Base-by-base conservation (phyloP, 2,888 invertebrate genomes). In the Microctonus hyperodae region DNA sequence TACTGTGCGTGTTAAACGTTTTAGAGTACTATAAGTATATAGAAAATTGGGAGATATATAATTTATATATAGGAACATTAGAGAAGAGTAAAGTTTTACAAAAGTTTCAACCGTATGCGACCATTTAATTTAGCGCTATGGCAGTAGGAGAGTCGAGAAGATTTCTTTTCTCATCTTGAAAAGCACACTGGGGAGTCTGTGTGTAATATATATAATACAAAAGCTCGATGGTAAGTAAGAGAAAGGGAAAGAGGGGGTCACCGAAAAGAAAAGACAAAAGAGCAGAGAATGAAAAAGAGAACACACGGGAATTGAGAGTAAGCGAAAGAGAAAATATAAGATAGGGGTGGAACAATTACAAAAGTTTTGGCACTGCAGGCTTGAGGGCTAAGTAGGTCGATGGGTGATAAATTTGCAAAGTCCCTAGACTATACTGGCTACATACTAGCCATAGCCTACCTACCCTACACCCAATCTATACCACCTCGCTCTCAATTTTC, bases 331-430 rank as follows among this genome's bases (percentile, higher is more conserved):
- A 44, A 20, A 16, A 20, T 7, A 37, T n/a, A 35, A 55, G 44
- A 66, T 69, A 68, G 71, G 71, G 73, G 74, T 72, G 65, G 73
- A 77, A 76, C 79, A 76, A 80, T 80, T 77, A 78, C 75, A 72
- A 78, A 79, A 79, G 77, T 80, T 73, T 60, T 63, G 50, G 64
- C 63, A 58, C 37, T 44, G 61, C 55, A n/a, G 48, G 57, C 60
- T 61, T 50, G 62, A 72, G 69, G 69, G 68, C 71, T 74, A 75
- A 78, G 73, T 78, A 78, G 77, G 78, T 79, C 78, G 78, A 79
- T 78, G 72, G 74, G 72, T 74, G 74, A 80, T 79, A 76, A 79
- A 79, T 78, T 77, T 66, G 75, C 76, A 75, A 72, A 68, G 66
- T 66, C 64, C 67, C 62, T 55, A 59, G 58, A 37, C 37, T 56